Base-by-base conservation (phyloP, 2,113 vertebrate species). In the Oncorhynchus keta region DNA sequence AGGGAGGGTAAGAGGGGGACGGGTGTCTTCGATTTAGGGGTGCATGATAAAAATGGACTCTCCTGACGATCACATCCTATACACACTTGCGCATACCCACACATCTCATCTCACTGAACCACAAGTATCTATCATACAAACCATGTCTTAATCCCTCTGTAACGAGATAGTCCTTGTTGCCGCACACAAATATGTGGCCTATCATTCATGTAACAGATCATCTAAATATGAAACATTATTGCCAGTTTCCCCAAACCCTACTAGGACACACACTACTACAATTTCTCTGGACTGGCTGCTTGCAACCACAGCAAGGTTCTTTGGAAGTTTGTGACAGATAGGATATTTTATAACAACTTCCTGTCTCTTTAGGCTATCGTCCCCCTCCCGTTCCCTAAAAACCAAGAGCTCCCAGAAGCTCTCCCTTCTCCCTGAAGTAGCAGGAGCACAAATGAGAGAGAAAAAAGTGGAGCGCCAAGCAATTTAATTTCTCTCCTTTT, bases 271-370 rank as follows among this genome's bases (percentile, higher is more conserved):
- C n/a, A 2, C n/a, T 8, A n/a, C 59, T 8, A 62, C 20, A 61
- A n/a, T 61, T 61, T 61, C 59, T 61, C 18, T 61, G 5, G 59
- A n/a, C 18, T 61, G 18, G 59, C 59, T 61, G 18, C 82, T 83
- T 35, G 84, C 85, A 86, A 86, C 84, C 89, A 86, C 84, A 91
- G 92, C 90, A 93, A 93, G 93, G 92, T 88, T 93, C 85, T 90
- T 90, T 92, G 93, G 94, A 92, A 87, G 89, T 93, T 93, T 92
- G 92, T 89, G 92, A 90, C 90, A 86, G 92, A 94, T 93, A 93
- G 86, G 90, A 88, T 86, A 90, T 91, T 90, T 88, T 92, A 93
- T 88, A 92, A 90, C 90, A 90, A 93, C 92, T 92, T 93, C 92
- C 91, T 93, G 92, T 93, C 92, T 91, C 92, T 92, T 89, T 88